These are phyloP conservation scores for Umimayanthus kanabou DNA, from an alignment of 92 coral and sea anemone genomes.

Conservation along the genomic window DNA sequence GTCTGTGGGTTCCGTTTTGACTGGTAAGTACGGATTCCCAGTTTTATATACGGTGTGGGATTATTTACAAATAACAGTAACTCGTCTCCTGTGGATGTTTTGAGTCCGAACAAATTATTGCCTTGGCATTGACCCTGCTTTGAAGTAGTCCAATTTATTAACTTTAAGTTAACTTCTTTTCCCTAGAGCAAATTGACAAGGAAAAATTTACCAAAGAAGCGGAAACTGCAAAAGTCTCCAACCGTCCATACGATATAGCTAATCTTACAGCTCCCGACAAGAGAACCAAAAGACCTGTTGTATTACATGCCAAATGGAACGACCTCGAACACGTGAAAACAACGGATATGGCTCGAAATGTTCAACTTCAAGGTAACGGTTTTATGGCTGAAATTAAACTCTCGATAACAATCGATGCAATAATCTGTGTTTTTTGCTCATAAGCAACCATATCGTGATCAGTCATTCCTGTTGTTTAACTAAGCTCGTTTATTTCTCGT, in stretches of 20 bases:
- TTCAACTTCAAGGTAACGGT: conserved; percentile 30
- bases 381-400: conserved; percentile 14
- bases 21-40: conserved; percentile 27
- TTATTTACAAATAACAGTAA: conserved; percentile 19
- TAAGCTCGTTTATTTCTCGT: conserved; percentile 26
- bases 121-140: not conserved
- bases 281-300: conserved; percentile 48
- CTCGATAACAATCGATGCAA: conserved; percentile 19
- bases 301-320: conserved; percentile 11
- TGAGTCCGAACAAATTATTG: conserved; percentile 34
- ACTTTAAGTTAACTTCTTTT: conserved; percentile 17
- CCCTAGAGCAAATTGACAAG: conserved; percentile 37
- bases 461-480: conserved; percentile 16
- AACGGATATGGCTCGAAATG: not conserved
- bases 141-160: not conserved
- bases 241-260: conserved; percentile 87
- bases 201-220: conserved; percentile 35
- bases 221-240: conserved; percentile 43
- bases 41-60: conserved; percentile 13
- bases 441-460: conserved; percentile 28
- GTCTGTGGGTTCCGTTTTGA: conserved; percentile 20
- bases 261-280: conserved; percentile 83
- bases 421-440: conserved; percentile 25
- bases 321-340: conserved; percentile 20
- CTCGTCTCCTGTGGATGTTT: conserved; percentile 19